A percentile compares a stretch with the other conserved stretches of the same genome.
Conservation (phyloP, 2,888 invertebrate genomes). For the Metacarcinus magister region DNA sequence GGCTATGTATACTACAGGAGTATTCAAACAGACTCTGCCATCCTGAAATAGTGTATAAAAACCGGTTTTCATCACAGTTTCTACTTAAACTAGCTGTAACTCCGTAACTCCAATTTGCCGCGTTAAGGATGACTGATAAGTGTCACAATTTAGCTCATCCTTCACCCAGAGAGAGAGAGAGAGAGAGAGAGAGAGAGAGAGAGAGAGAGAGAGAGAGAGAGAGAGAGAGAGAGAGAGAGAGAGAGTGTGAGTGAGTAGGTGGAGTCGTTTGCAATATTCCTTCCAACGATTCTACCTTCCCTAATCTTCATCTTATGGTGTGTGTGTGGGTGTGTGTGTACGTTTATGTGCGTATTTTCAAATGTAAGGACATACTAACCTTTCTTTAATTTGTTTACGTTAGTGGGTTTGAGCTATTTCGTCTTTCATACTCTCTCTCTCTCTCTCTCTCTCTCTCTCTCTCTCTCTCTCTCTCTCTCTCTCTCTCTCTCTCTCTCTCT, state of each 20-base stretch:
- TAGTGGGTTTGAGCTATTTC: neutral
- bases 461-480: neutral
- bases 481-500: neutral
- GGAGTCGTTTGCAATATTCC: neutral
- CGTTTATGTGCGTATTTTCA: neutral
- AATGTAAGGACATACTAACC: neutral
- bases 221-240: neutral
- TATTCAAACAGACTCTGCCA: too few relatives aligned
- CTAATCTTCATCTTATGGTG: neutral
- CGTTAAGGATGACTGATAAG: conserved; percentile 46
- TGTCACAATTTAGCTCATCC: conserved; percentile 50
- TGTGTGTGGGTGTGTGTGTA: conserved; percentile 29
- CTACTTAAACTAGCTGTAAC: too few relatives aligned
- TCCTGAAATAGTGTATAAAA: too few relatives aligned
- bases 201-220: conserved; percentile 26
- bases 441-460: neutral
- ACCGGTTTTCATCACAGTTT: too few relatives aligned
- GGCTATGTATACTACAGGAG: too few relatives aligned
- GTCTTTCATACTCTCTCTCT: neutral
- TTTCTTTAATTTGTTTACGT: too few relatives aligned
- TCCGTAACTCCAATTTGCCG: neutral
- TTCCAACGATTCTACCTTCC: neutral
- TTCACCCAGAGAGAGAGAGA: neutral
- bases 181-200: conserved; percentile 26
- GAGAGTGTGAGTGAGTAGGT: neutral